Evolutionary conservation across 2,113 vertebrate genomes (phyloP).

Genomic region (Scophthalmus maximus): DNA sequence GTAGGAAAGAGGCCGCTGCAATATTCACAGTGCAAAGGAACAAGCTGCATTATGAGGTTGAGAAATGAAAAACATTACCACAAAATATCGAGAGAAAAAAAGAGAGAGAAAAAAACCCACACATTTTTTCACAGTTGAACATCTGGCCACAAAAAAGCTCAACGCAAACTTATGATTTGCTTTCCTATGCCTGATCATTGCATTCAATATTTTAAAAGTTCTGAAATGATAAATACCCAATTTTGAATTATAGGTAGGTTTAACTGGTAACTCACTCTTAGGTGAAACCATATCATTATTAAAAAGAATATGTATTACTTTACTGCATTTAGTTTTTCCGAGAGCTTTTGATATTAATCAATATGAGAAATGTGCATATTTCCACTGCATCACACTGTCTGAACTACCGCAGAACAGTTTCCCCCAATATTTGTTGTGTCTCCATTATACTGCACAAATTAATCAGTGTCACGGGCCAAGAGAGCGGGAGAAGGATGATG

Average conservation of each 20-base stretch:
- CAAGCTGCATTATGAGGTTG: not conserved
- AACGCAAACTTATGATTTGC: no score
- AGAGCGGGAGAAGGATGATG: conserved; percentile 49
- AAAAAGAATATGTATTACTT: no score
- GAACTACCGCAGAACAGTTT: not conserved
- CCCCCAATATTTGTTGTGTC: conserved; percentile 2
- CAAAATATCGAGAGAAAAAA: not conserved
- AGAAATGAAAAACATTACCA: not conserved
- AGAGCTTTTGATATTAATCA: no score
- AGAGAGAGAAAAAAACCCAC: not conserved
- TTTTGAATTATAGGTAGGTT: not conserved
- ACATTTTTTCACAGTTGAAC: not conserved
- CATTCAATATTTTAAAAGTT: no score
- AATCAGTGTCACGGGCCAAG: conserved; percentile 47
- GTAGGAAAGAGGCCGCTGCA: conserved; percentile 11
- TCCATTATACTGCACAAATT: conserved; percentile 14
- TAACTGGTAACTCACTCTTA: not conserved
- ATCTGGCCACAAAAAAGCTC: no score
- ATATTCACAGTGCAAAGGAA: conserved; percentile 1
- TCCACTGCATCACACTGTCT: not conserved
- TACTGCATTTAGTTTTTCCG: no score
- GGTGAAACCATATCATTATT: not conserved
- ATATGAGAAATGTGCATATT: no score
- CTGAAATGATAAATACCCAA: no score
- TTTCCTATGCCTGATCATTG: no score